phyloP scores from a whole-genome alignment of 1,140 invertebrate species.

The Adoxophyes honmai region DNA sequence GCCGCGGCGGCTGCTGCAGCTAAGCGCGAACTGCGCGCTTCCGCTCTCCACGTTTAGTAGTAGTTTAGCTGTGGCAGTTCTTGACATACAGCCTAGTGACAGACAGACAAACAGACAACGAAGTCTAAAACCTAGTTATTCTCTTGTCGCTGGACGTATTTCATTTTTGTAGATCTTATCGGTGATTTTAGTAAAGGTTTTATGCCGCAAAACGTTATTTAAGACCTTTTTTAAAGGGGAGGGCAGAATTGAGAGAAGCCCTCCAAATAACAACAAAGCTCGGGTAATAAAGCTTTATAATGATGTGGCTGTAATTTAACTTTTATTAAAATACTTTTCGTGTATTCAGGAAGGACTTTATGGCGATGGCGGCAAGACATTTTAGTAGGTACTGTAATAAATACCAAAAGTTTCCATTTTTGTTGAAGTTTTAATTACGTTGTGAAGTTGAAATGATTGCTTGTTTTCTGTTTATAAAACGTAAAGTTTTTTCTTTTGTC shows the following conservation, averaged over 20 bases:
- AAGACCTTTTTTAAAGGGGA: not conserved
- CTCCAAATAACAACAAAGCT: not conserved
- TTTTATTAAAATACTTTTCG: constrained; percentile 15
- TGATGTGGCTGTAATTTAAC: constrained; percentile 8
- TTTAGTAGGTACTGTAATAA: not conserved
- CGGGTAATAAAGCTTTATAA: constrained; percentile 9
- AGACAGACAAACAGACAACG: no score
- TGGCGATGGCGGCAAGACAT: not conserved
- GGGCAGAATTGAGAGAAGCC: not conserved
- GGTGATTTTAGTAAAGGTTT: no score
- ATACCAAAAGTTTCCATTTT: not conserved
- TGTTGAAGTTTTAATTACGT: constrained; percentile 4
- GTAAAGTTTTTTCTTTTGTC: not conserved
- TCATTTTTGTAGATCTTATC: no score
- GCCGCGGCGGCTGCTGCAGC: no score
- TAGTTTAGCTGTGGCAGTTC: no score
- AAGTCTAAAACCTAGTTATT: no score
- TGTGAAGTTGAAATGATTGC: not conserved
- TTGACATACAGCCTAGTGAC: no score
- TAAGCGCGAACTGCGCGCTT: no score
- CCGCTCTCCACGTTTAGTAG: no score
- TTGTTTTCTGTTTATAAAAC: not conserved
- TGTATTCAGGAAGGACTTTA: constrained; percentile 4
- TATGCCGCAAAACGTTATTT: not conserved
- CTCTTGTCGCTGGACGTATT: no score